Base-by-base conservation (phyloP, 1,140 invertebrate species). In the Drosophila nannoptera region DNA sequence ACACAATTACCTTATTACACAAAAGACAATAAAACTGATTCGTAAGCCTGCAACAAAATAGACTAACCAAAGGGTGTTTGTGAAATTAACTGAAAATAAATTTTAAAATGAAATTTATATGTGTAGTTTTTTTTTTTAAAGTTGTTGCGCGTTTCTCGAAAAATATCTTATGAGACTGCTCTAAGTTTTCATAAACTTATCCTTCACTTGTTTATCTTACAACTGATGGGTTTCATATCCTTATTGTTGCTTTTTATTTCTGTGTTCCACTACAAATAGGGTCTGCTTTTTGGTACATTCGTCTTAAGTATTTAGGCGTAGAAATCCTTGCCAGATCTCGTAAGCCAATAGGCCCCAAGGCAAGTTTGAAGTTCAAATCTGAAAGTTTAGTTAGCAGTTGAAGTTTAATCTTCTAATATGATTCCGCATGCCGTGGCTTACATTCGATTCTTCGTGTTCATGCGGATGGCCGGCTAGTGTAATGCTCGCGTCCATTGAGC, bases 401-500 rank as follows among this genome's bases (percentile, higher is more conserved):
- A 4, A 22, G 16, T 11, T 46, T 5, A 2, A 22, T 22, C 22
- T 22, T 22, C 22, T 2, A 22, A 22, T 22, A 22, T 22, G 22
- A 22, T 22, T 1, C 22, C 22, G 22, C 22, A 7, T 4, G 2
- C 7, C 22, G 0, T 16, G 0, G 68, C 80, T 68, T 59, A 83
- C 87, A 73, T 86, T 88, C 54, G 87, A 88, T 77, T 88, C 87
- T 40, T 87, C 81, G 53, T 73, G 82, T 45, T 83, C 81, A 11
- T 76, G 73, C 31, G 80, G 59, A 76, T 86, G 73, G 43, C 75
- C 77, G 48, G 68, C 33, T 22, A 80, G 55, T 43, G 69, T 77
- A 7, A 84, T 80, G 49, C 78, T 70, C n/a, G 68, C 63, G 49
- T 84, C 80, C 9, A 60, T 65, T 29, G 80, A 78, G 29, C 66